These are phyloP conservation scores for Diplogasteroides magnus DNA, from an alignment of 1,140 invertebrate genomes.

Conservation along the genomic window DNA sequence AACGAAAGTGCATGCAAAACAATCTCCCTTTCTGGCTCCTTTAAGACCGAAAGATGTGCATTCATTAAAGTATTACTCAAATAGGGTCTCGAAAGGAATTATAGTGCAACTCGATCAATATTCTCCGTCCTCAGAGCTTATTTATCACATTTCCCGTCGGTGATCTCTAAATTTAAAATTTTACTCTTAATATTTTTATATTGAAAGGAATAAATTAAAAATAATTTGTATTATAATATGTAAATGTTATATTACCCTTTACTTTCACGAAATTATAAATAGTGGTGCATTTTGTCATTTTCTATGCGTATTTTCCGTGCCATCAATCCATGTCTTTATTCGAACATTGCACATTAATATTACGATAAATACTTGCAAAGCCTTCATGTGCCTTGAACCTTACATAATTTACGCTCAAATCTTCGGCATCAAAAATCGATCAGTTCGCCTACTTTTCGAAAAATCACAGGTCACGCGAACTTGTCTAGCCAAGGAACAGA, in stretches of 20 bases:
- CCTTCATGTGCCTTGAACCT: too few species aligned
- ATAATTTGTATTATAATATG: neutral
- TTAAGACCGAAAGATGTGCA: too few species aligned
- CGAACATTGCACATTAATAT: too few species aligned
- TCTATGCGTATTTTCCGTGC: neutral
- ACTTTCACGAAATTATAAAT: neutral
- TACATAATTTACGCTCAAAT: too few species aligned
- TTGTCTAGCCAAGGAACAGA: too few species aligned
- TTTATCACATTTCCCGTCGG: neutral
- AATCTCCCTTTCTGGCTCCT: too few species aligned
- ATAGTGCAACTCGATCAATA: neutral
- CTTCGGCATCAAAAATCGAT: too few species aligned
- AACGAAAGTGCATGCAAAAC: too few species aligned
- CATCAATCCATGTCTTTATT: neutral
- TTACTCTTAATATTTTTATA: neutral
- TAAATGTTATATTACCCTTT: neutral
- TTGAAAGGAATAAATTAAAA: neutral
- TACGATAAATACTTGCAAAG: too few species aligned
- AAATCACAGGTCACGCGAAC: too few species aligned
- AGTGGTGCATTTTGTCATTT: neutral
- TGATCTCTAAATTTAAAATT: slow-evolving; percentile 9
- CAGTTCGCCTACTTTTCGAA: too few species aligned
- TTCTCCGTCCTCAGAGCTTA: neutral
- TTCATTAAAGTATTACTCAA: neutral
- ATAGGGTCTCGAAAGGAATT: neutral